Conservation (phyloP, 1,140 invertebrate species). For the Brachionus rubens region DNA sequence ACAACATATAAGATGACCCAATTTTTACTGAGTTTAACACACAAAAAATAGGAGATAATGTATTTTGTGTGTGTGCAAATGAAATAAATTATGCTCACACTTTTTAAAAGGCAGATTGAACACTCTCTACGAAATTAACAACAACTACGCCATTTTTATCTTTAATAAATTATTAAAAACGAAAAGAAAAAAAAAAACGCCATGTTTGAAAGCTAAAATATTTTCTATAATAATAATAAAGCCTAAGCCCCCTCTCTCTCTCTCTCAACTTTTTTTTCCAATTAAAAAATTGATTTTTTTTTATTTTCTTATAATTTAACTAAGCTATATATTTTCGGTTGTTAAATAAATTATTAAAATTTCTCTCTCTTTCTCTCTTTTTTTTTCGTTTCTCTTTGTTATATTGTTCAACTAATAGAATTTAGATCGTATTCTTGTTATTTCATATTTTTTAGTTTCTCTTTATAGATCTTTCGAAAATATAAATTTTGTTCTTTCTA, state of each 20-base stretch:
- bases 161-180: slow-evolving; percentile 36
- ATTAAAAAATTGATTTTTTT: slow-evolving; percentile 39
- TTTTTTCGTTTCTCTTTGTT: background rate
- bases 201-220: slow-evolving; percentile 23
- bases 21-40: no score
- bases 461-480: background rate
- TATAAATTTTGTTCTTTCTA: background rate
- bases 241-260: background rate
- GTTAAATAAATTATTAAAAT: slow-evolving; percentile 35
- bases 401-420: background rate
- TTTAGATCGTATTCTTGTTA: slow-evolving; percentile 26
- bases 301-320: no score
- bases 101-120: background rate
- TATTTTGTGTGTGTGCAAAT: no score
- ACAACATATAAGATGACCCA: no score
- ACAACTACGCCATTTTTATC: slow-evolving; percentile 4
- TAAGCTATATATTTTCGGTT: background rate
- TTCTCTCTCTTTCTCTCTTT: background rate
- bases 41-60: no score
- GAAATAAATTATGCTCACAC: background rate
- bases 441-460: background rate
- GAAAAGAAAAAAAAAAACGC: background rate
- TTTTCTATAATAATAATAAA: background rate
- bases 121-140: background rate
- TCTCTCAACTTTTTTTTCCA: background rate